These are phyloP conservation scores for Ormyrus pomaceus DNA, from an alignment of 2,888 invertebrate species.

Conservation along the genomic window DNA sequence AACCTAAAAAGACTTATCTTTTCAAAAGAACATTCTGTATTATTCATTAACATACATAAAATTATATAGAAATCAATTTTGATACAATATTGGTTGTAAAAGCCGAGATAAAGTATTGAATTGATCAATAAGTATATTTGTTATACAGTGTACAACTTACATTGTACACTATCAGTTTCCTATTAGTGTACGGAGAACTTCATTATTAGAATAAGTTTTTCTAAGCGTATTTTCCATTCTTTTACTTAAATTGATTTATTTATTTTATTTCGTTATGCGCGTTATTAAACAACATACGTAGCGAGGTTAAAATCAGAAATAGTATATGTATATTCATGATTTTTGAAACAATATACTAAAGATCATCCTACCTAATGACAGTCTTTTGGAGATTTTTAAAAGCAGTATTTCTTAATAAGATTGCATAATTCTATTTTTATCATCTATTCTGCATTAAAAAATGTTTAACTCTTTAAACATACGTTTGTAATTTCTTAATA, in stretches of 20 bases:
- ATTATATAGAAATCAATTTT: conserved; percentile 18
- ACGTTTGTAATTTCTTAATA: too few species aligned
- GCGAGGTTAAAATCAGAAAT: conserved; percentile 32
- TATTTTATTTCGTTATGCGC: background rate
- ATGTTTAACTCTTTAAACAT: background rate
- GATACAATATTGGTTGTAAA: conserved; percentile 26
- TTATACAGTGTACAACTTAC: conserved; percentile 13
- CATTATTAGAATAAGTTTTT: conserved; percentile 15
- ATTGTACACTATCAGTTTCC: conserved; percentile 4
- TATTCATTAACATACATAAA: conserved; percentile 14
- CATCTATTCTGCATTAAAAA: background rate
- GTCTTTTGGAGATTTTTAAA: conserved; percentile 47
- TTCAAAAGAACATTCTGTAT: background rate
- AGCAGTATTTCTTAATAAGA: conserved; percentile 11
- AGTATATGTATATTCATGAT: conserved; percentile 7
- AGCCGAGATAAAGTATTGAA: conserved; percentile 19
- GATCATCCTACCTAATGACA: conserved; percentile 20
- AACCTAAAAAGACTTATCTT: conserved; percentile 24
- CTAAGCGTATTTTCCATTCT: conserved; percentile 8
- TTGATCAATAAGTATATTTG: conserved; percentile 20
- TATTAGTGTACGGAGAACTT: conserved; percentile 13
- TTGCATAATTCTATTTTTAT: background rate
- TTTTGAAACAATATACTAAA: background rate
- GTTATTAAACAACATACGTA: conserved; percentile 12
- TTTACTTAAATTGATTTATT: conserved; percentile 8